Conservation (phyloP, 1,140 invertebrate species). For the Hormaphis cornu region DNA sequence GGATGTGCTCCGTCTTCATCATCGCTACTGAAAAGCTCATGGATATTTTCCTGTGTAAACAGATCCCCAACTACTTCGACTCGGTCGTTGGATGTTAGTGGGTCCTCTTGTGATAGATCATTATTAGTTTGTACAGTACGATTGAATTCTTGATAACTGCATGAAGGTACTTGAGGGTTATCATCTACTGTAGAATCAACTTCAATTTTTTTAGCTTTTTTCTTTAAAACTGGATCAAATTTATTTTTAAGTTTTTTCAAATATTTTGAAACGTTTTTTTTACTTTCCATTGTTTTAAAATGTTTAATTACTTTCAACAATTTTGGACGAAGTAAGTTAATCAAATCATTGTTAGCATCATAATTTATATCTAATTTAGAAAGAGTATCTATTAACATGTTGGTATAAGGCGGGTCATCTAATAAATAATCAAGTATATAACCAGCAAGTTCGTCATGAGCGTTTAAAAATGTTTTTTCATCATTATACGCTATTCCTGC, state of each 20-base stretch:
- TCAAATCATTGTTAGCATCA: neutral
- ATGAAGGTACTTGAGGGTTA: neutral
- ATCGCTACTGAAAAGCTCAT: neutral
- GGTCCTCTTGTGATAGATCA: too few relatives aligned
- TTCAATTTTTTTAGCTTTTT: neutral
- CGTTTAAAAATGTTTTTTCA: neutral
- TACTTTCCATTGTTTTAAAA: neutral
- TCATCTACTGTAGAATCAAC: neutral
- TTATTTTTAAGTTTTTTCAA: slow-evolving; percentile 22
- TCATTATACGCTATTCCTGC: neutral
- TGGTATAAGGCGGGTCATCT: neutral
- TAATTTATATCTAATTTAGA: slow-evolving; percentile 3
- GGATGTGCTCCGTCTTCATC: neutral
- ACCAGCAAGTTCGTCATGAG: slow-evolving; percentile 5
- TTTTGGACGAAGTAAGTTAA: neutral
- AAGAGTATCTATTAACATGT: neutral
- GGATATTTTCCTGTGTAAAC: too few relatives aligned
- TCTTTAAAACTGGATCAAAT: neutral
- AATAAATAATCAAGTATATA: slow-evolving; percentile 18
- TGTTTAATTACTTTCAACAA: neutral
- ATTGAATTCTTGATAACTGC: neutral
- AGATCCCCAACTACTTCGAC: neutral
- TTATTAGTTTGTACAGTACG: too few relatives aligned
- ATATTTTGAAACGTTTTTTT: slow-evolving; percentile 1
- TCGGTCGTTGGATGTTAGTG: too few relatives aligned